These are phyloP conservation scores for Ceuthmochares aereus DNA, from an alignment of 2,113 vertebrate species.

Conservation along the genomic window DNA sequence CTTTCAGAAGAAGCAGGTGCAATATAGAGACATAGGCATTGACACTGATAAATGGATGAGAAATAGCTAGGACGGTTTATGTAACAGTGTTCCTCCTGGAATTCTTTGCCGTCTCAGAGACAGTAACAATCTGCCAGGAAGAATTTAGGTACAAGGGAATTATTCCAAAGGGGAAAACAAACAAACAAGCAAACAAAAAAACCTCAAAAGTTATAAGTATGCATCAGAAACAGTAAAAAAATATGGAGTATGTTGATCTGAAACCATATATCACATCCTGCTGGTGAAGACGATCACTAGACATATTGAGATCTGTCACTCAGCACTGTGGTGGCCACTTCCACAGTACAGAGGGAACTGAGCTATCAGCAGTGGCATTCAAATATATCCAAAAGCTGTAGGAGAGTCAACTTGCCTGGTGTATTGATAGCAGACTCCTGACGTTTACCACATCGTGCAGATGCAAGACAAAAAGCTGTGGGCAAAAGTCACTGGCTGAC, in stretches of 20 bases:
- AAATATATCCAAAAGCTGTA: not conserved
- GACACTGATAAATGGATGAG: not conserved
- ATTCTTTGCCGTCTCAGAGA: not conserved
- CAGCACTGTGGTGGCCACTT: not conserved
- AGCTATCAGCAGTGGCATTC: not conserved
- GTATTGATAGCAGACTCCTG: not conserved
- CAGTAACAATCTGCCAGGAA: not conserved
- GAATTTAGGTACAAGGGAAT: not conserved
- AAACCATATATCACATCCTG: not conserved
- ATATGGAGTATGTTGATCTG: not conserved
- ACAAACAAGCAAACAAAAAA: not conserved
- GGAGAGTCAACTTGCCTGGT: not conserved
- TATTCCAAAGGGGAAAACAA: not conserved
- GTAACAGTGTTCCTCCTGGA: not conserved
- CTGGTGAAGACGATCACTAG: not conserved
- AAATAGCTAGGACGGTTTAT: not conserved
- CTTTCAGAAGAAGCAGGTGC: not conserved
- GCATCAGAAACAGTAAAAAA: not conserved
- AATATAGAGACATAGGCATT: not conserved
- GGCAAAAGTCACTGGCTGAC: not conserved
- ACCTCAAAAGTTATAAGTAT: not conserved
- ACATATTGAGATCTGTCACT: not conserved
- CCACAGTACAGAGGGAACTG: not conserved
- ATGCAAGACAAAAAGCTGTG: not conserved
- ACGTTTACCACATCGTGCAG: not conserved